phyloP scores from a whole-genome alignment of 2,888 invertebrate species.

The Drosophila borealis region DNA sequence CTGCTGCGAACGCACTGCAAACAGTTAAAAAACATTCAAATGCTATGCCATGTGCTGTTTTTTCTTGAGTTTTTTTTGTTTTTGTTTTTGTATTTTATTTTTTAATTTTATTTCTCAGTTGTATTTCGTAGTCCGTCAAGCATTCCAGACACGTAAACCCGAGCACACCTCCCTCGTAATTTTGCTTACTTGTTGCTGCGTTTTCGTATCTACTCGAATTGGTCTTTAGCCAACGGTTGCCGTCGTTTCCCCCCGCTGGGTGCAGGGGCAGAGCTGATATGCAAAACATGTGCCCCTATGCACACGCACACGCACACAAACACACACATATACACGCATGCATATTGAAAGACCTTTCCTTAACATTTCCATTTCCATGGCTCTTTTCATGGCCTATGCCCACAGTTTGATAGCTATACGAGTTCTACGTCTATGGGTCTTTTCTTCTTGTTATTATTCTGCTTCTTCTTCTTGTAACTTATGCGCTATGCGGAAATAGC shows the following conservation, averaged over 20 bases:
- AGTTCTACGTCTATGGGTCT: constrained; percentile 8
- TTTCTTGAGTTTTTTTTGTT: constrained; percentile 12
- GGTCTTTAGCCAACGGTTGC: constrained; percentile 12
- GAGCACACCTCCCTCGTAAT: constrained; percentile 55
- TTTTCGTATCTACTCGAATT: constrained; percentile 36
- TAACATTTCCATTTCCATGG: constrained; percentile 25
- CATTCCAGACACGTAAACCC: constrained; percentile 69
- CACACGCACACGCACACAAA: constrained; percentile 5
- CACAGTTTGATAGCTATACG: constrained; percentile 33
- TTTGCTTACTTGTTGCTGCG: constrained; percentile 66
- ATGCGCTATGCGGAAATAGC: constrained; percentile 54
- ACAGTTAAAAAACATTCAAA: constrained; percentile 56
- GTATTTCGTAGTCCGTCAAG: constrained; percentile 27
- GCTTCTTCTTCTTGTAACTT: not conserved
- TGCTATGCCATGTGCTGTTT: constrained; percentile 39
- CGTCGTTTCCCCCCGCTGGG: not conserved
- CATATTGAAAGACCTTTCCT: constrained; percentile 16
- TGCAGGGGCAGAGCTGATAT: constrained; percentile 21
- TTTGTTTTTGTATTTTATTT: constrained; percentile 4
- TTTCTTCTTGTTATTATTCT: not conserved
- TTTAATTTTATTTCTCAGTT: constrained; percentile 15
- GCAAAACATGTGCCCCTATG: constrained; percentile 45
- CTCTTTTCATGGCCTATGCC: constrained; percentile 29
- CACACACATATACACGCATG: constrained; percentile 3
- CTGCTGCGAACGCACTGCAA: constrained; percentile 59